phyloP scores from a whole-genome alignment of 2,797 vertebrate species.

The Myripristis murdjan region DNA sequence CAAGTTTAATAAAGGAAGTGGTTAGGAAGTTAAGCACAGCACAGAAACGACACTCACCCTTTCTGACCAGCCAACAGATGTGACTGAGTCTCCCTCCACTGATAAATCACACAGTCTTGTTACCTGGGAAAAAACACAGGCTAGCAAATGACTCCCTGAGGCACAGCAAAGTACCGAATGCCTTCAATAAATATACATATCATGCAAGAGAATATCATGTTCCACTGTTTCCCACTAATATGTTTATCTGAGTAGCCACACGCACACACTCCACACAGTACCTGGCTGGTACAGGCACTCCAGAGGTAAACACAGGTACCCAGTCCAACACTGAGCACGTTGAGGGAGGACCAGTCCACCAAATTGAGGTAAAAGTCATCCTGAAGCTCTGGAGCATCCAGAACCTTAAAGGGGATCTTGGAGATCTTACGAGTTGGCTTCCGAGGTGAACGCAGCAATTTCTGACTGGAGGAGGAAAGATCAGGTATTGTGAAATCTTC shows the following conservation, averaged over 20 bases:
- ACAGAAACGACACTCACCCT: slow-evolving; percentile 78
- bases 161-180: not conserved
- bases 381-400: slow-evolving; percentile 95
- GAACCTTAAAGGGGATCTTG: slow-evolving; percentile 96
- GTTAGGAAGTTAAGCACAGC: slow-evolving; percentile 80
- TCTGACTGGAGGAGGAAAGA: slow-evolving; percentile 84
- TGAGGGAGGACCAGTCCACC: slow-evolving; percentile 97
- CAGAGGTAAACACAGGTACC: slow-evolving; percentile 96
- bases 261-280: slow-evolving; percentile 49
- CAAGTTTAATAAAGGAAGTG: not conserved
- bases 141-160: not conserved
- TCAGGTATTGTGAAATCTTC: not conserved
- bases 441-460: slow-evolving; percentile 92
- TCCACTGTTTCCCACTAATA: not conserved
- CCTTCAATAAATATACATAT: not conserved
- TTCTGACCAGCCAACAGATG: slow-evolving; percentile 96
- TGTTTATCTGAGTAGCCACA: not conserved
- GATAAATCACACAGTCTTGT: slow-evolving; percentile 94
- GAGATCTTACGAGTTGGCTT: slow-evolving; percentile 96
- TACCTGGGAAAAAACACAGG: slow-evolving; percentile 82
- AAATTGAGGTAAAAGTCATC: slow-evolving; percentile 97
- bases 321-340: slow-evolving; percentile 94
- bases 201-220: not conserved
- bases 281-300: slow-evolving; percentile 97
- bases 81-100: slow-evolving; percentile 95